Conservation (phyloP, 2,797 vertebrate species). For the Paramormyrops hopkinsi region DNA sequence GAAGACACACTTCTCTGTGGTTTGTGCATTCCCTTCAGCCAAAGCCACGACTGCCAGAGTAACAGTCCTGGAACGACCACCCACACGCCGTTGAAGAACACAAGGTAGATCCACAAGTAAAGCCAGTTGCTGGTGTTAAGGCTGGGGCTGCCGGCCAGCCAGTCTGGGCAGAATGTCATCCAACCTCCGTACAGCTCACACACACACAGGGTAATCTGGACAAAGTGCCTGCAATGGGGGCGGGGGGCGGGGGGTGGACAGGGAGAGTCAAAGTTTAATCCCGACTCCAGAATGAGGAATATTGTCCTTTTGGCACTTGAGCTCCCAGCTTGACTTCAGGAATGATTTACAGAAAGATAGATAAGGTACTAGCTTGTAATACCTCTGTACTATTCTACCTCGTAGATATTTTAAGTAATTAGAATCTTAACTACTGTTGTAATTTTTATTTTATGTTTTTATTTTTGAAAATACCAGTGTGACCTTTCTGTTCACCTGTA, state of each 20-base stretch:
- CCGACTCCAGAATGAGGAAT: background rate
- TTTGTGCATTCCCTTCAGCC: slow-evolving; percentile 47
- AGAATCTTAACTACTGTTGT: background rate
- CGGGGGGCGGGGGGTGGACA: background rate
- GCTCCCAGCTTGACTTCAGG: background rate
- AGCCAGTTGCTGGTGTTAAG: slow-evolving; percentile 62
- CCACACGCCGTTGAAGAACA: slow-evolving; percentile 65
- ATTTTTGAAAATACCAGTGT: background rate
- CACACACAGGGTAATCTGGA: slow-evolving; percentile 64
- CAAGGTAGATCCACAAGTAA: slow-evolving; percentile 70
- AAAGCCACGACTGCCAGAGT: slow-evolving; percentile 66
- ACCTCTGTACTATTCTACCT: background rate
- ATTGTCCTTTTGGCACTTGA: background rate
- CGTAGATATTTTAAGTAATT: background rate
- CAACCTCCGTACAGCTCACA: slow-evolving; percentile 66
- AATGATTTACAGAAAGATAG: background rate
- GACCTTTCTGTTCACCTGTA: slow-evolving; percentile 32
- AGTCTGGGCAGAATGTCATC: slow-evolving; percentile 69
- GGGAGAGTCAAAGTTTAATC: background rate
- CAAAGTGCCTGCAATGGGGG: slow-evolving; percentile 56
- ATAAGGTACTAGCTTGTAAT: background rate
- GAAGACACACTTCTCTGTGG: slow-evolving; percentile 9
- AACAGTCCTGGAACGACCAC: slow-evolving; percentile 61
- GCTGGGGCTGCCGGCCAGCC: slow-evolving; percentile 61
- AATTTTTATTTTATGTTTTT: background rate